These are phyloP conservation scores for Euzophera pinguis DNA, from an alignment of 2,888 invertebrate genomes.

Conservation along the genomic window DNA sequence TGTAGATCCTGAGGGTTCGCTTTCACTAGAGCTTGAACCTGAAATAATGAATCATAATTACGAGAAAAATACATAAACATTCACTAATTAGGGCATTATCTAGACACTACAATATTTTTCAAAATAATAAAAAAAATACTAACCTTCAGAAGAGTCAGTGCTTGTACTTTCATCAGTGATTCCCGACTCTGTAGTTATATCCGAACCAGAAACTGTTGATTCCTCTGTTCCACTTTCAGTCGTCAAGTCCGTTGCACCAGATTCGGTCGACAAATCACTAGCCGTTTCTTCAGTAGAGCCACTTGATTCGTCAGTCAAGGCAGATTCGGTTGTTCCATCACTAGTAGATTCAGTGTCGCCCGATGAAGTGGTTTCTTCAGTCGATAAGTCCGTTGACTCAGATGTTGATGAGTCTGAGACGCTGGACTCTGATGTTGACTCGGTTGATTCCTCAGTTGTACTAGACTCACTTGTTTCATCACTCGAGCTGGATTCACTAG, in stretches of 20 bases:
- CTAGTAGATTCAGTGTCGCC: conserved; percentile 21
- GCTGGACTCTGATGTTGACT: conserved; percentile 14
- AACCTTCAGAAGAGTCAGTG: conserved; percentile 11
- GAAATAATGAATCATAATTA: too few relatives aligned
- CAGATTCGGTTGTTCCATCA: conserved; percentile 21
- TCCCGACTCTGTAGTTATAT: conserved; percentile 18
- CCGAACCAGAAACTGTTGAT: conserved; percentile 13
- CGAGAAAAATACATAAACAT: too few relatives aligned
- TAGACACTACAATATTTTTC: not conserved
- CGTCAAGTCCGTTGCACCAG: conserved; percentile 13
- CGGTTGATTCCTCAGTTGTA: conserved; percentile 19
- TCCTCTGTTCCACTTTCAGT: conserved; percentile 17
- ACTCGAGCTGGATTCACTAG: conserved; percentile 21
- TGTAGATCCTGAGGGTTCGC: conserved; percentile 13
- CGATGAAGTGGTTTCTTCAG: conserved; percentile 21
- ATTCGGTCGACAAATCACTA: conserved; percentile 11
- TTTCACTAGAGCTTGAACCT: conserved; percentile 15
- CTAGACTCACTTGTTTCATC: conserved; percentile 18
- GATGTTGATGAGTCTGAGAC: conserved; percentile 11
- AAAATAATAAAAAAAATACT: not conserved
- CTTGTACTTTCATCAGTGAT: conserved; percentile 15
- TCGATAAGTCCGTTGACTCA: conserved; percentile 16
- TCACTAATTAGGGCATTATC: too few relatives aligned
- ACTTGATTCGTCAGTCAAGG: conserved; percentile 1
- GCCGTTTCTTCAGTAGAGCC: conserved; percentile 17